Conservation (phyloP, 2,888 invertebrate genomes). For the Protonemura montana region DNA sequence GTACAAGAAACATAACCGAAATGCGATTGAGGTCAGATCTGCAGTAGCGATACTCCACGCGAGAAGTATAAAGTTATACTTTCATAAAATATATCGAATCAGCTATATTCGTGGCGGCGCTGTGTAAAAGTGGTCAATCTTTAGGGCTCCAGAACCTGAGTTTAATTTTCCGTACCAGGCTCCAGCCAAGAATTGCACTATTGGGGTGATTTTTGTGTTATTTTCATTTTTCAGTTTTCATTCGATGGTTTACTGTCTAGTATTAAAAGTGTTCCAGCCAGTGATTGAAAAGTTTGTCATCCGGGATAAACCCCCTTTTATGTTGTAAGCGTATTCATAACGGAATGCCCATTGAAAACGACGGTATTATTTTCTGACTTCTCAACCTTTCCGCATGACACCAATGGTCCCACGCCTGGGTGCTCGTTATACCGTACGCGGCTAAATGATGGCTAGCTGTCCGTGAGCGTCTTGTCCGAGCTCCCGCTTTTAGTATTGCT, state of each 20-base stretch:
- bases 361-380: not conserved
- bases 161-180: not conserved
- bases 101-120: not conserved
- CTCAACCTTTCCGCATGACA: not conserved
- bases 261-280: not conserved
- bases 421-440: not conserved
- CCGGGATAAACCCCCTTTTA: not conserved
- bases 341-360: not conserved
- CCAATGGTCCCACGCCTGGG: not conserved
- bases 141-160: not conserved
- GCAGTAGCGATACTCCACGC: not conserved
- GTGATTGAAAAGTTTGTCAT: not conserved
- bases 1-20: not conserved
- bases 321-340: not conserved
- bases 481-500: not conserved
- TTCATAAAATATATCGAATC: not conserved
- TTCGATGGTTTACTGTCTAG: not conserved
- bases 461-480: not conserved
- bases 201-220: not conserved
- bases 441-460: no score
- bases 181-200: not conserved
- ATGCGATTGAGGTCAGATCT: not conserved
- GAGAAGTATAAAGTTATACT: not conserved
- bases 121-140: not conserved
- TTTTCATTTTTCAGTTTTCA: not conserved